phyloP scores from a whole-genome alignment of 64 coral and sea anemone species.

The Stylophora pistillata region DNA sequence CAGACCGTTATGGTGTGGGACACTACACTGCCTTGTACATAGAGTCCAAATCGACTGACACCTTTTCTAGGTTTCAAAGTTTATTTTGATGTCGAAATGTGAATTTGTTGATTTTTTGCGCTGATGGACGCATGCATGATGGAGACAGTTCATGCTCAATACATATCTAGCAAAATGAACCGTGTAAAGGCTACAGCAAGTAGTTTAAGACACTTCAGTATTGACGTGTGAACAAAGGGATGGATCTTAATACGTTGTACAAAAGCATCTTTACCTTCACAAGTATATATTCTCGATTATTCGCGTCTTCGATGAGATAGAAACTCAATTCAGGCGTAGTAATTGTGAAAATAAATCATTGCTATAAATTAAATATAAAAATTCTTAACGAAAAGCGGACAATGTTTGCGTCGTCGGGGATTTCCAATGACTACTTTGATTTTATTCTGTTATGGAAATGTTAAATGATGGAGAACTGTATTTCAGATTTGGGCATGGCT shows the following conservation, averaged over 20 bases:
- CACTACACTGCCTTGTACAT: slow-evolving; percentile 33
- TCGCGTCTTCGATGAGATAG: background rate
- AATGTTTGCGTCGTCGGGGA: background rate
- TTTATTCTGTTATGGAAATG: background rate
- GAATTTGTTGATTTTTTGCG: slow-evolving; percentile 15
- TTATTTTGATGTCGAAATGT: slow-evolving; percentile 31
- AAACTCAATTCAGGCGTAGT: slow-evolving; percentile 9
- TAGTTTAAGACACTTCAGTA: background rate
- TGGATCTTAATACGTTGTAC: slow-evolving; percentile 34
- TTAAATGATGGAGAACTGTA: no score
- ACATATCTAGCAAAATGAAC: background rate
- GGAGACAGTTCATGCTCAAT: background rate
- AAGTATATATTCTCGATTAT: slow-evolving; percentile 4
- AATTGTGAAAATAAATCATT: slow-evolving; percentile 36
- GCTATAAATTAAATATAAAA: slow-evolving; percentile 1
- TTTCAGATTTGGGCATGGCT: no score
- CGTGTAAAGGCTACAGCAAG: background rate
- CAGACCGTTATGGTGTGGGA: slow-evolving; percentile 3
- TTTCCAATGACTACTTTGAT: background rate
- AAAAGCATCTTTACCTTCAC: slow-evolving; percentile 24
- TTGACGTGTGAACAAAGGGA: background rate
- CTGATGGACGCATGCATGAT: slow-evolving; percentile 19
- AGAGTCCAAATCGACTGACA: slow-evolving; percentile 29
- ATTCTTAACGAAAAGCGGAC: slow-evolving; percentile 22
- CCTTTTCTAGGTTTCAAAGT: slow-evolving; percentile 35